A percentile compares a stretch with the other conserved stretches of the same genome.
Evolutionary conservation across 2,888 invertebrate species (phyloP).

Genomic region (Stenotaenia linearis): DNA sequence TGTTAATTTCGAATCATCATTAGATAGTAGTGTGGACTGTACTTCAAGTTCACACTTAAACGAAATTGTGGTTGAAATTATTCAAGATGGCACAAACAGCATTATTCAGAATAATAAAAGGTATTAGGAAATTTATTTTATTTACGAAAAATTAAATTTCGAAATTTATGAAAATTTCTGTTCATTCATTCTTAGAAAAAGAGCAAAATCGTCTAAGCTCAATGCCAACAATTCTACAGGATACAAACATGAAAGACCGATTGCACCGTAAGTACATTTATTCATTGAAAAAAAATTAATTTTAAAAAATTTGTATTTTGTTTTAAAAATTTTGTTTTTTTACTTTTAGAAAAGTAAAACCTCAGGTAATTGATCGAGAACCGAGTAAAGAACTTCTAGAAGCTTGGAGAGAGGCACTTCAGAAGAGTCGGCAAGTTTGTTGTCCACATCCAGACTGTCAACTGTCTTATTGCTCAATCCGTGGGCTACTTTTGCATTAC

Average conservation of each 20-base stretch:
- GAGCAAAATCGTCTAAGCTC: background rate
- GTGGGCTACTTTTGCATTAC: slow-evolving; percentile 8
- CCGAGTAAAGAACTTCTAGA: background rate
- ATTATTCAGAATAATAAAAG: background rate
- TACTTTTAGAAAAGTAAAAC: background rate
- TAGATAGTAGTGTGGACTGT: background rate
- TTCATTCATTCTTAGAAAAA: background rate
- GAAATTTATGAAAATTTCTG: background rate
- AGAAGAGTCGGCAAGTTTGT: background rate
- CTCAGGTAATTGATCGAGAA: background rate
- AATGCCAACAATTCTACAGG: background rate
- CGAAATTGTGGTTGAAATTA: background rate
- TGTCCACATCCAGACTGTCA: slow-evolving; percentile 6
- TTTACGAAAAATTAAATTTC: background rate
- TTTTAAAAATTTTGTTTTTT: background rate
- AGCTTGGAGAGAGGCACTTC: background rate
- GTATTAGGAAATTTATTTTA: background rate
- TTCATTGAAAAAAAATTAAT: background rate
- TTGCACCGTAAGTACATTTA: background rate
- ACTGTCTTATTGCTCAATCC: slow-evolving; percentile 21
- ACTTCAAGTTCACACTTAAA: background rate
- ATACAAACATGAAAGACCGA: background rate
- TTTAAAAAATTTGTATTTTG: too few species aligned
- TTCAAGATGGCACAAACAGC: background rate
- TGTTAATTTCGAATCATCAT: background rate